These are phyloP conservation scores for Eristalis pertinax DNA, from an alignment of 2,888 invertebrate genomes.

Conservation along the genomic window DNA sequence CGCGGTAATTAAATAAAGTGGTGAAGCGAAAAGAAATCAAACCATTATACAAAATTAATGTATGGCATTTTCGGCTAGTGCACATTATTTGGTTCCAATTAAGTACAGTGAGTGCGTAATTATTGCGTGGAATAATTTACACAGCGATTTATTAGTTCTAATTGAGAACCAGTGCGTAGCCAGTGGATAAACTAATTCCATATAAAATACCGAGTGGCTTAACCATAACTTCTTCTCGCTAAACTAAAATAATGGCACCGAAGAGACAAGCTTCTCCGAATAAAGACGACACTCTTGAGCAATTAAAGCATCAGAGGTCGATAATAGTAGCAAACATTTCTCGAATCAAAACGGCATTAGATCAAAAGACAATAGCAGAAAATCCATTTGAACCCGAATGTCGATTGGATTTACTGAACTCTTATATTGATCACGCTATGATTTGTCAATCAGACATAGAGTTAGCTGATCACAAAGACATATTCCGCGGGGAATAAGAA, in stretches of 20 bases:
- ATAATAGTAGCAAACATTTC: neutral
- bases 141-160: too few relatives aligned
- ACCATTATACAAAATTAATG: neutral
- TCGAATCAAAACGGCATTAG: neutral
- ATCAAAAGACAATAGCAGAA: neutral
- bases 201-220: neutral
- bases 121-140: neutral
- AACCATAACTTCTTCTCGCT: neutral
- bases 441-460: slow-evolving; percentile 27
- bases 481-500: neutral
- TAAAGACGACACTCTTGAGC: neutral
- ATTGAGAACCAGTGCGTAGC: neutral
- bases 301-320: neutral
- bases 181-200: slow-evolving; percentile 4
- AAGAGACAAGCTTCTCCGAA: neutral
- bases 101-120: neutral
- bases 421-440: neutral
- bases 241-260: neutral
- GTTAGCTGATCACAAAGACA: slow-evolving; percentile 5
- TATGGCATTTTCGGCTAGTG: neutral
- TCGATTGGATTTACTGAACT: slow-evolving; percentile 33
- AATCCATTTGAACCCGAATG: too few relatives aligned
- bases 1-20: too few relatives aligned
- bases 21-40: too few relatives aligned
- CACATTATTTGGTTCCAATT: neutral